Conservation (phyloP, 2,888 invertebrate genomes). For the Latrodectus elegans region DNA sequence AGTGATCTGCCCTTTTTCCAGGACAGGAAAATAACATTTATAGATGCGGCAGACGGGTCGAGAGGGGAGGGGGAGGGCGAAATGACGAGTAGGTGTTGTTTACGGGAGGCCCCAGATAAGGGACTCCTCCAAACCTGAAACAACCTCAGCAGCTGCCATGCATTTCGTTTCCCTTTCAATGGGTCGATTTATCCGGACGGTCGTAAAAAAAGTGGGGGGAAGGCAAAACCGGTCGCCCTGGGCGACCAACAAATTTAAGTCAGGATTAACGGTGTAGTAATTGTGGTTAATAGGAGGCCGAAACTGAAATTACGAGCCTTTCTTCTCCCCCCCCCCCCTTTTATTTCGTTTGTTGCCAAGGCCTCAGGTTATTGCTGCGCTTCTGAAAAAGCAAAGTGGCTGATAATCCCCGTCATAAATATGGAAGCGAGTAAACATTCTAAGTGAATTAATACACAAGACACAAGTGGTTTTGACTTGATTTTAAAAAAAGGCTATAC, state of each 20-base stretch:
- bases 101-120: constrained; percentile 34
- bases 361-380: background rate
- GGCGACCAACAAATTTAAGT: constrained; percentile 14
- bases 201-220: background rate
- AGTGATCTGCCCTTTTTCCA: too few relatives aligned
- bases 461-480: too few relatives aligned
- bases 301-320: background rate
- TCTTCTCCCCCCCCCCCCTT: background rate
- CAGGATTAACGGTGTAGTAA: constrained; percentile 22
- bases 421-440: too few relatives aligned
- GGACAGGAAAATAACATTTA: too few relatives aligned
- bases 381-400: too few relatives aligned
- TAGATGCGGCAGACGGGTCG: background rate
- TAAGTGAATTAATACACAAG: too few relatives aligned
- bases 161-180: background rate
- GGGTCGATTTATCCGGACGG: background rate
- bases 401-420: too few relatives aligned
- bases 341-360: background rate
- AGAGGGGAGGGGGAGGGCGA: background rate
- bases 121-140: background rate
- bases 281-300: constrained; percentile 10
- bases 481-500: too few relatives aligned
- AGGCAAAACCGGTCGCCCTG: constrained; percentile 15
- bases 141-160: constrained; percentile 15
- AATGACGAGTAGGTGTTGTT: constrained; percentile 44